A percentile compares a stretch with the other conserved stretches of the same genome.
Evolutionary conservation across 2,888 invertebrate species (phyloP).

Genomic region (Koerneria pararmatus): DNA sequence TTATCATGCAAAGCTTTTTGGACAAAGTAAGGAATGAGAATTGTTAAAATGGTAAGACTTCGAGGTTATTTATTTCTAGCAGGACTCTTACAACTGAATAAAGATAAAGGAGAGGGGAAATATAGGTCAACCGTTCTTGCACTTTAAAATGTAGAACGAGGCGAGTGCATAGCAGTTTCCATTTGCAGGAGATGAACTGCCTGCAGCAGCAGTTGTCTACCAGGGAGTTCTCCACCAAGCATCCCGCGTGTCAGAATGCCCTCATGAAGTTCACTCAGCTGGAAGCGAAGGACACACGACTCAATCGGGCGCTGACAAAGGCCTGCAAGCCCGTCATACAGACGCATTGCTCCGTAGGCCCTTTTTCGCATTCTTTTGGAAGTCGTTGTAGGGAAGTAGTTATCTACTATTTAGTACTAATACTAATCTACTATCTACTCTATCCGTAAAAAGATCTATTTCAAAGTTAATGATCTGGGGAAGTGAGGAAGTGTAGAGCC

Average conservation of each 20-base stretch:
- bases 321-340: conserved; percentile 78
- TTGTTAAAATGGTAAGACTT: too few species aligned
- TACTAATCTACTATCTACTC: not conserved
- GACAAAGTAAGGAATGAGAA: too few species aligned
- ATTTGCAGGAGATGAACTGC: conserved; percentile 76
- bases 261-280: conserved; percentile 79
- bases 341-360: conserved; percentile 69
- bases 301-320: conserved; percentile 82
- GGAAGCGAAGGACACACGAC: conserved; percentile 79
- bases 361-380: not conserved
- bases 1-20: too few species aligned
- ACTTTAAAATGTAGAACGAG: too few species aligned
- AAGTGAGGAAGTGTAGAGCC: too few species aligned
- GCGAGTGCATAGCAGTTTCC: too few species aligned
- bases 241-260: conserved; percentile 63
- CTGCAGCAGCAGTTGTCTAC: conserved; percentile 71
- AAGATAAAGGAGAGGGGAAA: too few species aligned
- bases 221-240: conserved; percentile 37
- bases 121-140: too few species aligned
- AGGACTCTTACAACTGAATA: not conserved
- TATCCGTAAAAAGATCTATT: too few species aligned
- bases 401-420: not conserved
- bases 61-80: not conserved
- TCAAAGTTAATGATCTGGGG: too few species aligned
- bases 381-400: not conserved